Percentiles rank a stretch among this genome's conserved stretches.
Conservation (phyloP, 2,888 invertebrate species). For the Myopa tessellatipennis region DNA sequence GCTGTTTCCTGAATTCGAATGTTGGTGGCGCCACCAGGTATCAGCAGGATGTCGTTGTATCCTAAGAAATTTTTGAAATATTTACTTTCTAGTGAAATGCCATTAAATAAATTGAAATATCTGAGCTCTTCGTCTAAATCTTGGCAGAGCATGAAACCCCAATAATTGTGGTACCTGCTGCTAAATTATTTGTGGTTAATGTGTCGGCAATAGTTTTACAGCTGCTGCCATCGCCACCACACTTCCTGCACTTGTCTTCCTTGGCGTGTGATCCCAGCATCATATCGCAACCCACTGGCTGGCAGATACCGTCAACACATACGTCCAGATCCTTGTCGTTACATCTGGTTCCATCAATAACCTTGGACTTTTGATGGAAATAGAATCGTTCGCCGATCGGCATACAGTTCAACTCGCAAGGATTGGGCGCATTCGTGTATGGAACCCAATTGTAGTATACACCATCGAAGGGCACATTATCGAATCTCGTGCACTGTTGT, state of each 20-base stretch:
- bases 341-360: slow-evolving; percentile 87
- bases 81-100: too few relatives aligned
- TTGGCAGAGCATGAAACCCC: not conserved
- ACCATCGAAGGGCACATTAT: slow-evolving; percentile 84
- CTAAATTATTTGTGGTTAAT: slow-evolving; percentile 79
- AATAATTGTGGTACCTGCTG: slow-evolving; percentile 72
- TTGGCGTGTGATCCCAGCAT: slow-evolving; percentile 87
- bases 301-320: slow-evolving; percentile 94
- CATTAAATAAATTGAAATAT: too few relatives aligned
- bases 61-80: not conserved
- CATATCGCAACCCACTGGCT: slow-evolving; percentile 94
- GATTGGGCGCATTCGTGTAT: slow-evolving; percentile 86
- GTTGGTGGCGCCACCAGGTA: slow-evolving; percentile 94
- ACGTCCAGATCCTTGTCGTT: slow-evolving; percentile 86
- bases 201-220: slow-evolving; percentile 83
- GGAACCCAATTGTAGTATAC: slow-evolving; percentile 88
- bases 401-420: slow-evolving; percentile 96
- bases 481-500: slow-evolving; percentile 89
- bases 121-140: too few relatives aligned
- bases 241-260: slow-evolving; percentile 91
- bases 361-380: slow-evolving; percentile 83
- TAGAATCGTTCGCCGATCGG: slow-evolving; percentile 92
- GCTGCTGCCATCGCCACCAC: slow-evolving; percentile 90
- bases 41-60: slow-evolving; percentile 84
- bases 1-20: slow-evolving; percentile 82